A percentile compares a stretch with the other conserved stretches of the same genome.
Conservation (phyloP, 2,888 invertebrate species). For the Melikaiella ostensackeni region DNA sequence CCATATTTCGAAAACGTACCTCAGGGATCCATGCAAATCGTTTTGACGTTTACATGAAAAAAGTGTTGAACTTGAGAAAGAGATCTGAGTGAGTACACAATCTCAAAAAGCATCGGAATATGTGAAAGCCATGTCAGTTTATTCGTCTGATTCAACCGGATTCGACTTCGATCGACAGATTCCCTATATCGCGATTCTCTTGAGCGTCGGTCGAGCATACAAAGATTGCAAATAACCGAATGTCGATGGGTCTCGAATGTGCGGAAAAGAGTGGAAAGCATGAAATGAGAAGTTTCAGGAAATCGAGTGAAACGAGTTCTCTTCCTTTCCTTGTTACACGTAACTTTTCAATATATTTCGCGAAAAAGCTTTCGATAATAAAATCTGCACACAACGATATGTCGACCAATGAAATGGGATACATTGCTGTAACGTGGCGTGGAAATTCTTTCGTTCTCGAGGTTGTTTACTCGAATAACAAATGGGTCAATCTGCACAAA, state of each 20-base stretch:
- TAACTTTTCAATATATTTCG: constrained; percentile 35
- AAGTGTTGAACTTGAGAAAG: constrained; percentile 29
- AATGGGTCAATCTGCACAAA: too few species aligned
- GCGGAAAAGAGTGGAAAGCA: constrained; percentile 33
- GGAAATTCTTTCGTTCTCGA: constrained; percentile 16
- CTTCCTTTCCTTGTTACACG: constrained; percentile 20
- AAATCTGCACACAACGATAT: constrained; percentile 34
- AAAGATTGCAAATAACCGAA: constrained; percentile 39
- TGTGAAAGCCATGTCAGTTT: constrained; percentile 37
- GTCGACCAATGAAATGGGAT: constrained; percentile 11
- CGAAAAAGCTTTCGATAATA: constrained; percentile 37
- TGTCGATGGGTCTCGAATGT: constrained; percentile 36
- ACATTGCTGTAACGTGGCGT: constrained; percentile 2
- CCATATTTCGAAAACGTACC: background rate
- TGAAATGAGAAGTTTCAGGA: constrained; percentile 38
- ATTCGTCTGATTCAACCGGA: constrained; percentile 37
- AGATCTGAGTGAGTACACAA: constrained; percentile 35
- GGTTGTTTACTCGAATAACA: constrained; percentile 18
- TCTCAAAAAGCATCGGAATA: constrained; percentile 24
- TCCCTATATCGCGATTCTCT: constrained; percentile 32
- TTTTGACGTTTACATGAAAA: constrained; percentile 30
- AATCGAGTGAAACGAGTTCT: constrained; percentile 31
- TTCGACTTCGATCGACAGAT: constrained; percentile 35
- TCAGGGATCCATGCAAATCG: constrained; percentile 5
- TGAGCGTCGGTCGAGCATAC: constrained; percentile 38